A percentile compares a stretch with the other conserved stretches of the same genome.
These are phyloP conservation scores for Achlya flavicornis DNA, from an alignment of 2,888 invertebrate genomes.

Conservation along the genomic window DNA sequence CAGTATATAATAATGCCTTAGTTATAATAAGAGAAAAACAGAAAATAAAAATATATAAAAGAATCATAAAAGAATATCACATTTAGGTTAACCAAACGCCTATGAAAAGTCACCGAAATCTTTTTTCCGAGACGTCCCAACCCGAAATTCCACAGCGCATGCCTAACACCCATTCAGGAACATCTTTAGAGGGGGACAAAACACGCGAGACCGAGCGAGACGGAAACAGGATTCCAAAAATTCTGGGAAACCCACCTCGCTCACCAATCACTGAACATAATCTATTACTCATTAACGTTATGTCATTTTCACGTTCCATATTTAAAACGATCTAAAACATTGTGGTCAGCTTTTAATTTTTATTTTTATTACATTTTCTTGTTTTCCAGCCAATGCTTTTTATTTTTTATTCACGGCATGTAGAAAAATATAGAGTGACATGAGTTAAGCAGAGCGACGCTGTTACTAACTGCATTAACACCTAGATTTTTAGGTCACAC, in stretches of 20 bases:
- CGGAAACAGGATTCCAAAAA: slow-evolving; percentile 53
- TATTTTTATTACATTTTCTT: neutral
- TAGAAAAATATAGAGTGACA: slow-evolving; percentile 18
- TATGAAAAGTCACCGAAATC: slow-evolving; percentile 24
- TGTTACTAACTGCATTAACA: slow-evolving; percentile 69
- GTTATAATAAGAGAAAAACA: neutral
- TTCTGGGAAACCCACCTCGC: slow-evolving; percentile 57
- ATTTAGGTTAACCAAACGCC: slow-evolving; percentile 22
- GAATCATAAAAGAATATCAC: neutral
- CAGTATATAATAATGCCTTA: too few relatives aligned
- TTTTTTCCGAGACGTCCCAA: slow-evolving; percentile 18
- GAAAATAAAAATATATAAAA: neutral
- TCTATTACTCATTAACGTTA: slow-evolving; percentile 38
- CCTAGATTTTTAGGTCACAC: slow-evolving; percentile 67
- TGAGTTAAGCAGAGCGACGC: slow-evolving; percentile 24
- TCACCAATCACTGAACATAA: slow-evolving; percentile 40
- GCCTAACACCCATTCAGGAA: slow-evolving; percentile 73
- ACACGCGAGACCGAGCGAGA: slow-evolving; percentile 44
- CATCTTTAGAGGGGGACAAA: slow-evolving; percentile 51
- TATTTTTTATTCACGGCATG: slow-evolving; percentile 12
- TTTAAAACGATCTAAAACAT: slow-evolving; percentile 30
- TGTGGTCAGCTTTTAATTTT: slow-evolving; percentile 13
- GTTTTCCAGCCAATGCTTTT: neutral
- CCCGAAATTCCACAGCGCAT: slow-evolving; percentile 62
- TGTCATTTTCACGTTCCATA: slow-evolving; percentile 42